Base-by-base conservation (phyloP, 2,888 invertebrate species). In the Agrochola macilenta region DNA sequence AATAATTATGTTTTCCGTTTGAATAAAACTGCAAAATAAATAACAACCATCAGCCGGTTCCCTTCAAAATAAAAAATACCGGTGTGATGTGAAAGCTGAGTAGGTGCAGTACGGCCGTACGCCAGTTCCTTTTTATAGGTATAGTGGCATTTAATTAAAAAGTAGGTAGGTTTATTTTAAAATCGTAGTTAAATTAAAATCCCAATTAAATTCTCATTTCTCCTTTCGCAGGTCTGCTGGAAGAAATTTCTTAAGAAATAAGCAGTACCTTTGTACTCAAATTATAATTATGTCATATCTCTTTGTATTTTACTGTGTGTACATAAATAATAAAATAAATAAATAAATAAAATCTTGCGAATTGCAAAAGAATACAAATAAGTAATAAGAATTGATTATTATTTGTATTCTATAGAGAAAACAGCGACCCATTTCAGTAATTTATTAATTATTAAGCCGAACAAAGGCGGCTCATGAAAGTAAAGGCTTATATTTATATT, bases 401-500 rank as follows among this genome's bases (percentile, higher is more conserved):
- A 30, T 30, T 30, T 30, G 30, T 30, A 3, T 30, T 30, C 3
- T 35, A 2, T 35, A 35, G 35, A 35, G 23, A 61, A 74, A 82
- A 69, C 14, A 65, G 20, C 9, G 5, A 30, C 26, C 43, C 35
- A 39, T 73, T 78, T 73, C 54, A 69, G 35, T 30, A 71, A 65
- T 49, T 60, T 39, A 65, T 60, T 54, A 23, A 73, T 54, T 61
- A 76, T 76, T 57, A 54, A 61, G 52, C 30, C 26, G 2, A 7
- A 52, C 66, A 82, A 71, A 57, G 20, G 57, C 64, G 1, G 49
- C 20, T 68, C 39, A 52, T 60, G 60, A 68, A 72, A 70, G 58
- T 70, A 81, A 78, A 72, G 12, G 35, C 71, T 46, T n/a, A 20
- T 66, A 78, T 76, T 79, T 76, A 82, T 74, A 79, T 70, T 74